These are phyloP conservation scores for Ecdyonurus torrentis DNA, from an alignment of 2,888 invertebrate genomes.

Conservation along the genomic window DNA sequence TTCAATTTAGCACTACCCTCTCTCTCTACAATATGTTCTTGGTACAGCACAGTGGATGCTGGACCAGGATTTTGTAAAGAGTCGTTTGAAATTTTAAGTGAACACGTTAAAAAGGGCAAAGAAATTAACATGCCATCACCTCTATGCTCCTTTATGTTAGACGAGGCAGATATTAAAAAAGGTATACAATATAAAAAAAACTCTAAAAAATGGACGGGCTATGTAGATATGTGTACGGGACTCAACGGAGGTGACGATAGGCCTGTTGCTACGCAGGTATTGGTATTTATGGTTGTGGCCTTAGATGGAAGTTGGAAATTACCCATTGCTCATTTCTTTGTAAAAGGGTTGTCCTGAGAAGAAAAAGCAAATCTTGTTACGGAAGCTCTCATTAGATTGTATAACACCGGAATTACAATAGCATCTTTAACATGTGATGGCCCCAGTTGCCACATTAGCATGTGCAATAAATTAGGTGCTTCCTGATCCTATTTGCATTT, in stretches of 20 bases:
- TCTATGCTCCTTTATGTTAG: background rate
- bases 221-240: background rate
- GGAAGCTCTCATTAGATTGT: background rate
- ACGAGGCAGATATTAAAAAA: background rate
- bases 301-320: background rate
- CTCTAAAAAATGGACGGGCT: background rate
- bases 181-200: background rate
- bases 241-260: background rate
- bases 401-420: background rate
- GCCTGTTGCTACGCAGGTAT: background rate
- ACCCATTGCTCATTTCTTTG: background rate
- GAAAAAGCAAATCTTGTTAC: background rate
- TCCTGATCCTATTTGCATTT: background rate
- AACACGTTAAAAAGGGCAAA: background rate
- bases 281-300: background rate
- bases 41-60: background rate
- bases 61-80: background rate
- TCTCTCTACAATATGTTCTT: background rate
- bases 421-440: background rate
- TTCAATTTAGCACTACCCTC: background rate
- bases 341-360: background rate
- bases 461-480: background rate
- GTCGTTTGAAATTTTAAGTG: background rate
- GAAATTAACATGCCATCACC: background rate
- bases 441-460: background rate